Base-by-base conservation (phyloP, 2,113 vertebrate species). In the Regulus satrapa region DNA sequence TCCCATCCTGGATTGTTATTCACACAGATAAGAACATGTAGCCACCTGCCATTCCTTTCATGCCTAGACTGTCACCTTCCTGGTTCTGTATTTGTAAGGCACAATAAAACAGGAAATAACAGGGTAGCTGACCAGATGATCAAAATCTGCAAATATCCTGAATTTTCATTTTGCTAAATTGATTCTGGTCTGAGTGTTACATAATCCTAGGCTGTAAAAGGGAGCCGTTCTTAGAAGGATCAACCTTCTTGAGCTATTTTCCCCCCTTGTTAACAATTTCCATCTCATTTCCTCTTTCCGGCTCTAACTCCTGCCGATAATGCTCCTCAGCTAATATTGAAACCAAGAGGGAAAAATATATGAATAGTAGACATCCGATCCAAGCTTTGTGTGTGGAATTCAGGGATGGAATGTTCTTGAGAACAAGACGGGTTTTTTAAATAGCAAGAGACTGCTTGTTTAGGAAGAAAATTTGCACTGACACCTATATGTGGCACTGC, bases 331-430 rank as follows among this genome's bases (percentile, higher is more conserved):
- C 95, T 94, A 89, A 97, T 95, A 95, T 6, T 91, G 96, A 97
- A 97, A 93, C 87, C 89, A 91, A 95, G 84, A 81, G 89, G 93
- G 95, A 68, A 89, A 95, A 94, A 95, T 94, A 95, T 58, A 62
- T 95, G 96, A 97, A 97, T 97, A 95, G 96, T 85, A 79, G 91
- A 95, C 96, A 96, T 97, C 94, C 91, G 93, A 97, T 95, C 96
- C 96, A 97, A 97, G 87, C 69, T 96, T 97, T 96, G 80, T 91
- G 74, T 63, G 64, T 52, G 93, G 71, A 95, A 79, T 79, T 85
- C 62, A 43, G 87, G 95, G 93, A 91, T 94, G 94, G 95, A 95
- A 96, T 95, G 94, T 94, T 96, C 94, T 89, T 85, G 93, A 95
- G 95, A 92, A 91, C 89, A 76, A 56, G 91, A 72, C 0, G 1